Conservation (phyloP, 2,113 vertebrate species). For the Cyphomyrus plagiostoma region DNA sequence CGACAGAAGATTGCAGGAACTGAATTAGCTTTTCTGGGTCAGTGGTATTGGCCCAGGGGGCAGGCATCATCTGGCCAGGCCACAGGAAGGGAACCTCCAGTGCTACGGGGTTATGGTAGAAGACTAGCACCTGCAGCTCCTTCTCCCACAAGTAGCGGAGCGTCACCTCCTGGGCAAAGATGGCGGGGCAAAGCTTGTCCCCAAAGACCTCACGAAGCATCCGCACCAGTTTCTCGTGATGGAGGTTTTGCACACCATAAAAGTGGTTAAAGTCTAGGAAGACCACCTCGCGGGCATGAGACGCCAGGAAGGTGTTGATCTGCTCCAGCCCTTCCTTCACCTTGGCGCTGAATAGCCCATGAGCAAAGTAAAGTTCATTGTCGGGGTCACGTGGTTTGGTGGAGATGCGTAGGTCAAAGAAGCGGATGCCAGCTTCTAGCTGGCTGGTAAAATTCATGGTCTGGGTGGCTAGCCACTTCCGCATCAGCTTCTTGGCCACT, state of each 20-base stretch:
- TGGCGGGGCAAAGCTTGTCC: conserved; percentile 89
- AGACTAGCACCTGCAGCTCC: conserved; percentile 90
- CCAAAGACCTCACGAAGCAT: conserved; percentile 91
- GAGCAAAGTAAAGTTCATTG: conserved; percentile 93
- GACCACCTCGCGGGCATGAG: conserved; percentile 82
- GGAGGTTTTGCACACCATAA: conserved; percentile 92
- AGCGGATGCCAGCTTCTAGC: conserved; percentile 84
- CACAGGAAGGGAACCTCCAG: conserved; percentile 91
- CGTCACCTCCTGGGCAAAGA: conserved; percentile 91
- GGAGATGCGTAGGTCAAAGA: conserved; percentile 96
- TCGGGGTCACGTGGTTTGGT: conserved; percentile 95
- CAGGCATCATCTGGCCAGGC: conserved; percentile 98
- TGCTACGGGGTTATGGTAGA: conserved; percentile 93
- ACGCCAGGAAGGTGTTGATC: conserved; percentile 79
- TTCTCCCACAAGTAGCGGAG: conserved; percentile 95
- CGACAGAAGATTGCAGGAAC: conserved; percentile 88
- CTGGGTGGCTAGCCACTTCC: conserved; percentile 95
- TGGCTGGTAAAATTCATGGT: conserved; percentile 94
- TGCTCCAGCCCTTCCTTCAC: conserved; percentile 91
- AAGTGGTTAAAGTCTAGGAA: conserved; percentile 99
- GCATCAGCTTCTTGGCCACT: conserved; percentile 95
- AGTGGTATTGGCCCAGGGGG: conserved; percentile 94
- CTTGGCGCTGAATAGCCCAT: conserved; percentile 96
- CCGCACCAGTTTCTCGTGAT: conserved; percentile 92
- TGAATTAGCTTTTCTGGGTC: conserved; percentile 93